phyloP scores from a whole-genome alignment of 2,797 vertebrate genomes.

The Dendrocincla tyrannina region DNA sequence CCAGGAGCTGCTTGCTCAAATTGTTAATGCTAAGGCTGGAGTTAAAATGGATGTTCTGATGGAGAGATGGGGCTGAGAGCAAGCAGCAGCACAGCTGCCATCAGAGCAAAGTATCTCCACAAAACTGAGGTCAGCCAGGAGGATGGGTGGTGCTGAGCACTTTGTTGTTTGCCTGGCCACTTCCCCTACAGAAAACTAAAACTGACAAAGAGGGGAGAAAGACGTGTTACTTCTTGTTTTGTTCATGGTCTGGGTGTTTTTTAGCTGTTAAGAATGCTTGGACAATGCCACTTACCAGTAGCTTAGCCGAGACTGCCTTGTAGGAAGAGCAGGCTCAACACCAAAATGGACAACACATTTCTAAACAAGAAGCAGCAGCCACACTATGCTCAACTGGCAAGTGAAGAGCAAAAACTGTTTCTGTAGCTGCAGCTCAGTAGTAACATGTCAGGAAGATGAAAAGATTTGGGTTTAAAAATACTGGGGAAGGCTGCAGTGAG shows the following conservation, averaged over 20 bases:
- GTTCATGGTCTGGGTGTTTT: not conserved
- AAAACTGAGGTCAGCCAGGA: not conserved
- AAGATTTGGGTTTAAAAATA: not conserved
- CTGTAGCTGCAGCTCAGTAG: not conserved
- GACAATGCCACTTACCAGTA: not conserved
- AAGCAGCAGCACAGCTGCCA: not conserved
- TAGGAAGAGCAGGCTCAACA: not conserved
- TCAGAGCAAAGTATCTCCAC: not conserved
- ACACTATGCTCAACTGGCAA: not conserved
- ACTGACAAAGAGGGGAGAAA: not conserved
- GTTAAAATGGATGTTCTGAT: not conserved
- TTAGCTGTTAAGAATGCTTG: not conserved
- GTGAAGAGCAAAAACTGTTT: not conserved
- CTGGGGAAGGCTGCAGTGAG: not conserved
- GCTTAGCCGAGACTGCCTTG: not conserved
- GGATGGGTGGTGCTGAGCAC: not conserved
- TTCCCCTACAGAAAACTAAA: not conserved
- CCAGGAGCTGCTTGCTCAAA: not conserved
- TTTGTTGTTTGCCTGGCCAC: not conserved
- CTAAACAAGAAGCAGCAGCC: not conserved
- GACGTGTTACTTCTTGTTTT: not conserved
- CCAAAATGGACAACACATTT: not conserved
- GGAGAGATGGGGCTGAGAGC: not conserved
- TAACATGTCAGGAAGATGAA: not conserved
- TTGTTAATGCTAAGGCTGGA: not conserved